Evolutionary conservation across 2,113 vertebrate species (phyloP).

Genomic region (Orthonyx spaldingii): DNA sequence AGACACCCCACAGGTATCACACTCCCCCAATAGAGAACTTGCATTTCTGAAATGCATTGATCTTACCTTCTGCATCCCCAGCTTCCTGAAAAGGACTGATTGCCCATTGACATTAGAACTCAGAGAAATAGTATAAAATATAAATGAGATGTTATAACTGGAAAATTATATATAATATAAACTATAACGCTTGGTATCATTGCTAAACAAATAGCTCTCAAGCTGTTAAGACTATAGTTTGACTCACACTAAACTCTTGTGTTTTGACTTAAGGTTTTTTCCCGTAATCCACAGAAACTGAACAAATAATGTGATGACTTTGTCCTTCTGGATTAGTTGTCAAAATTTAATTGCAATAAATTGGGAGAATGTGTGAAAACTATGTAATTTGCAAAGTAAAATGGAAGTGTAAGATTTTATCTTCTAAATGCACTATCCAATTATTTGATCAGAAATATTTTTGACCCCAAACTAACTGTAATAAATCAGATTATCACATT

Average conservation of each 20-base stretch:
- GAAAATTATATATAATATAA: too few relatives aligned
- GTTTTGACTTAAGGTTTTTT: background rate
- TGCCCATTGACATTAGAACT: background rate
- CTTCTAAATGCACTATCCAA: background rate
- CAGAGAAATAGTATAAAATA: background rate
- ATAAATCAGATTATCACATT: background rate
- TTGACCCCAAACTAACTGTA: background rate
- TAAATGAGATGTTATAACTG: background rate
- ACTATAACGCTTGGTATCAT: background rate
- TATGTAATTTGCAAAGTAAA: background rate
- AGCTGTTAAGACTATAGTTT: background rate
- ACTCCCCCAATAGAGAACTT: background rate
- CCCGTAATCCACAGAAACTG: background rate
- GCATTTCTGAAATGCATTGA: background rate
- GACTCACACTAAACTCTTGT: background rate
- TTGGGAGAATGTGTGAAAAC: background rate
- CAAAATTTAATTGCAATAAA: background rate
- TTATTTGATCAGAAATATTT: background rate
- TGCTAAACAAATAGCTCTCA: background rate
- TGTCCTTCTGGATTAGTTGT: background rate
- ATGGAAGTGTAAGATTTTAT: background rate
- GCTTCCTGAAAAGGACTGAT: background rate
- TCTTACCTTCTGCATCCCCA: background rate
- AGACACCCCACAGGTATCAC: accelerated
- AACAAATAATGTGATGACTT: background rate